Percentiles rank a stretch among this genome's conserved stretches.
Evolutionary conservation across 2,888 invertebrate species (phyloP).

Genomic region (Xestia rhomboidea): DNA sequence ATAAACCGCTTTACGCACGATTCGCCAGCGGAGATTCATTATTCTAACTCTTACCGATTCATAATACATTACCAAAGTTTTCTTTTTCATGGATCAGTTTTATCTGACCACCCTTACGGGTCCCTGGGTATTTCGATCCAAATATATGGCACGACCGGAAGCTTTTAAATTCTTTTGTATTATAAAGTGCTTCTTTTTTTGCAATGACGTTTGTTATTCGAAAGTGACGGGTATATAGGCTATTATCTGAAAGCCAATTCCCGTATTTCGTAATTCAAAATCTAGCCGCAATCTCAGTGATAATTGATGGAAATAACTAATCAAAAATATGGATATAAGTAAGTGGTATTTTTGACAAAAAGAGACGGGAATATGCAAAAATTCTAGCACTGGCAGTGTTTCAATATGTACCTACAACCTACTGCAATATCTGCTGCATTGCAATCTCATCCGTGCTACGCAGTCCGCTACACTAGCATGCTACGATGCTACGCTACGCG

Average conservation of each 20-base stretch:
- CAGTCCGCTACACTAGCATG: not conserved
- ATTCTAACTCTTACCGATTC: conserved; percentile 87
- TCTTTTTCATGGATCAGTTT: conserved; percentile 72
- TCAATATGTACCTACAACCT: not conserved
- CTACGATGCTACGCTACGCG: conserved; percentile 5
- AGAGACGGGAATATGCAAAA: not conserved
- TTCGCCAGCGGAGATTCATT: conserved; percentile 89
- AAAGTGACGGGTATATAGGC: not conserved
- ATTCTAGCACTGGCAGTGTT: not conserved
- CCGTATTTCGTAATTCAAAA: not conserved
- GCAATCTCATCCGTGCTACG: not conserved
- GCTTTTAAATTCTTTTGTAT: conserved; percentile 39
- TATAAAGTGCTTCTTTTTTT: conserved; percentile 23
- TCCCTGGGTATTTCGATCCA: conserved; percentile 61
- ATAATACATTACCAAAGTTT: conserved; percentile 79
- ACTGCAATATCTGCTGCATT: not conserved
- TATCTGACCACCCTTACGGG: conserved; percentile 70
- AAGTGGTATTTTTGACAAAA: not conserved
- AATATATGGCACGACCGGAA: conserved; percentile 53
- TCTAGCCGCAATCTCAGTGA: not conserved
- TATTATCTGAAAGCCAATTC: not conserved
- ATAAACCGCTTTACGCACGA: conserved; percentile 91
- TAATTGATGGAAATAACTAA: too few relatives aligned
- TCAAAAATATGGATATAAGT: not conserved
- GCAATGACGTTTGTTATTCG: not conserved